phyloP scores from a whole-genome alignment of 2,113 vertebrate species.

The Ailuropoda melanoleuca region DNA sequence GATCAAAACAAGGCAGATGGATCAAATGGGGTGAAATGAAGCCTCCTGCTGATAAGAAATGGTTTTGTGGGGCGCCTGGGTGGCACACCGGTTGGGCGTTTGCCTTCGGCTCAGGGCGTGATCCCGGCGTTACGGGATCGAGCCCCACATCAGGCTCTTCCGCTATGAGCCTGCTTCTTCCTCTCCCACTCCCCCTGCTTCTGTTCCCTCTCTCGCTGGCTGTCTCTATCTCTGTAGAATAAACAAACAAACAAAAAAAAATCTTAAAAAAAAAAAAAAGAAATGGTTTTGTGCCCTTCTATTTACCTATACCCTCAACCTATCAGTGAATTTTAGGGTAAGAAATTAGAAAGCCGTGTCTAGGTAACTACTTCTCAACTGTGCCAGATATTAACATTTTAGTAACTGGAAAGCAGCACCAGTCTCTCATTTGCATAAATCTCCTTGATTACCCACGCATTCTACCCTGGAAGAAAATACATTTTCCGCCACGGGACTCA shows the following conservation, averaged over 20 bases:
- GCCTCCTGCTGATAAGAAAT: not conserved
- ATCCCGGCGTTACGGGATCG: no score
- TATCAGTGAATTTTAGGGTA: conserved; percentile 23
- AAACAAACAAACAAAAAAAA: no score
- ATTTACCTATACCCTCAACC: not conserved
- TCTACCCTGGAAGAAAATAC: not conserved
- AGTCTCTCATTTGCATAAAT: not conserved
- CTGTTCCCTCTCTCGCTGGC: no score
- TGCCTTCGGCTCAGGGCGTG: no score
- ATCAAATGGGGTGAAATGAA: not conserved
- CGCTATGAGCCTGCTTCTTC: no score
- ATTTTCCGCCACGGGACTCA: not conserved
- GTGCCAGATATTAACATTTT: not conserved
- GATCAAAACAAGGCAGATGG: not conserved
- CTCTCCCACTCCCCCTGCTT: no score
- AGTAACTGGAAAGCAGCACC: not conserved
- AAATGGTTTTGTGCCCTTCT: not conserved
- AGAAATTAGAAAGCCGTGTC: conserved; percentile 17
- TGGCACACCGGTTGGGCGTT: no score
- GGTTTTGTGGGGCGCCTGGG: no score
- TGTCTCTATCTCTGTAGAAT: no score
- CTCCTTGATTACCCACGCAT: not conserved
- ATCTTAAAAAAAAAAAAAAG: no score
- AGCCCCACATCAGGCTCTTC: no score
- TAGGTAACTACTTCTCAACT: not conserved